Base-by-base conservation (phyloP, 2,888 invertebrate genomes). In the Hermaeophaga mercurialis region DNA sequence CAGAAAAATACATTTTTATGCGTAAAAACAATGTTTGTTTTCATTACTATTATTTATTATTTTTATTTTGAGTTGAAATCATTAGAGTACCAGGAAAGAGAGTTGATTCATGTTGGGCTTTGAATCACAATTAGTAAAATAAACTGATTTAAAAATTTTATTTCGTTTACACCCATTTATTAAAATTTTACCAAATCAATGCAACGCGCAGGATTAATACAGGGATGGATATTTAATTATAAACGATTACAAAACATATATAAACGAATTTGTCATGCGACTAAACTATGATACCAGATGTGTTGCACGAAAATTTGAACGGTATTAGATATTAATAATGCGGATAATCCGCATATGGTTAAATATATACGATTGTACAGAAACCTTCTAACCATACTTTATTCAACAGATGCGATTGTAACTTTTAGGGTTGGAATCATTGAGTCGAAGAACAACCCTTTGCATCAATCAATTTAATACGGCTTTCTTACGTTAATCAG, bases 371-470 rank as follows among this genome's bases (percentile, higher is more conserved):
- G 39, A 54, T 31, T 26, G 54, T 39, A 17, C 46, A 44, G 39
- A 33, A 52, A 43, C 52, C 52, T 52, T n/a, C 52, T 33, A 44
- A 34, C 43, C 54, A 39, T 54, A 56, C 56, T 54, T 54, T 56
- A 56, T 58, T 60, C 60, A 60, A 60, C 60, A 60, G 60, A 60
- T 60, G 52, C 43, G 52, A 24, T 26, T 52, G 57, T 54, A 54
- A 54, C 54, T 47, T 54, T 47, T 47, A 34, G 54, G 47, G 54
- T 24, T 34, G 44, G 4, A 34, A 38, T 26, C 24, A 67, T 66
- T 64, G 64, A 56, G 59, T 58, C 59, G 65, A 68, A 67, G 62
- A 59, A 61, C 62, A 66, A 65, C 66, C 67, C 64, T 66, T 66
- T 62, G 62, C 64, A 62, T 58, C 57, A 58, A 59, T 52, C 59